phyloP scores from a whole-genome alignment of 2,797 vertebrate genomes.

The Acipenser transmontanus region DNA sequence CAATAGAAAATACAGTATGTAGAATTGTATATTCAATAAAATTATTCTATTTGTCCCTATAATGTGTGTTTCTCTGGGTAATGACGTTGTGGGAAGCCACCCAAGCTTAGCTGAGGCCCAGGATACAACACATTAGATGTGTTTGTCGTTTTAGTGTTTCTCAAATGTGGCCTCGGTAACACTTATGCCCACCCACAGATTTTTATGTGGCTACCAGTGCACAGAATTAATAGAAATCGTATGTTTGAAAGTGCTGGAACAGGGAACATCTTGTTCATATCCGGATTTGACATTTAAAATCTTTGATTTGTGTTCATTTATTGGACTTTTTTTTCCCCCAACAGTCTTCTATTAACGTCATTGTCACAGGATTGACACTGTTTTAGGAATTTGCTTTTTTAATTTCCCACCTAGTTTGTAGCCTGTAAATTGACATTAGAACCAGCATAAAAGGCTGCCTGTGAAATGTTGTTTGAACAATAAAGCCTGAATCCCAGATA shows the following conservation, averaged over 20 bases:
- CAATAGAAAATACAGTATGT: too few relatives aligned
- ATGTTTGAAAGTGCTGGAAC: too few relatives aligned
- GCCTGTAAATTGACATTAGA: slow-evolving; percentile 3
- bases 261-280: too few relatives aligned
- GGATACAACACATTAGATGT: too few relatives aligned
- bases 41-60: too few relatives aligned
- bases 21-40: too few relatives aligned
- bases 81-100: too few relatives aligned
- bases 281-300: background rate
- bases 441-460: background rate
- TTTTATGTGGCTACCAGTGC: too few relatives aligned
- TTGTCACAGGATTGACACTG: background rate
- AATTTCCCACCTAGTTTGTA: background rate
- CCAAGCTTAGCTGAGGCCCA: too few relatives aligned
- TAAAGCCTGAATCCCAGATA: slow-evolving; percentile 6
- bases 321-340: slow-evolving; percentile 13
- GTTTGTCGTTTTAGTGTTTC: background rate
- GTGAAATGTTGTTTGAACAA: slow-evolving; percentile 4
- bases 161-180: background rate
- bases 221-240: too few relatives aligned
- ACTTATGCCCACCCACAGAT: background rate
- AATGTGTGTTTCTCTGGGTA: too few relatives aligned
- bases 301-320: too few relatives aligned
- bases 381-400: background rate
- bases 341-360: background rate